Evolutionary conservation across 1,140 invertebrate species (phyloP), one percentile per base, ranked within the genome.

Genomic region (Bombus pyrosoma): DNA sequence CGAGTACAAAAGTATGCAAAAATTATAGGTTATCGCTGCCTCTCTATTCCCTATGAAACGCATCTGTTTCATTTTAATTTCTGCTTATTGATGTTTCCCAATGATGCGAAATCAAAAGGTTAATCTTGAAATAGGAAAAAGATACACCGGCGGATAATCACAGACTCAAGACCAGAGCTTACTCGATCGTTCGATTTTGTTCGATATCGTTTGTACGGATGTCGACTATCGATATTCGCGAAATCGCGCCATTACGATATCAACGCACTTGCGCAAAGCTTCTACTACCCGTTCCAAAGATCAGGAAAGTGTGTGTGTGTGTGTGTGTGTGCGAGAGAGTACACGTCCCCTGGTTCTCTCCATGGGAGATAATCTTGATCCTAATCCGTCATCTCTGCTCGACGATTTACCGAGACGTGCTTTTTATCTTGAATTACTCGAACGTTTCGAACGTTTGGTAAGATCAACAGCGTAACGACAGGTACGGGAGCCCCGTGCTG

Each of bases 241-340:
- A 78, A 86, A 72, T 69, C 73, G 81, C 75, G 71, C 64, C 71
- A 82, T 89, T 83, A 69, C 69, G 74, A 90, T 87, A 87, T 87
- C 82, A 72, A 82, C 89, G 87, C 86, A 91, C 90, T 91, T 91
- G 90, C 90, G 90, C 90, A 91, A 91, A 89, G 71, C 75, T 83
- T 32, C 43, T 47, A 37, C 64, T 39, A 32, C 64, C 79, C 79
- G 83, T 59, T 90, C 82, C 81, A 90, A 91, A 90, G 83, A 87
- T 91, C 90, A 91, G 87, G 81, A 74, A 90, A 79, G 82, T 83
- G 39, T 68, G 64, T 41, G 69, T 37, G 59, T 41, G 69, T 37
- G 59, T n/a, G 82, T 83, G 39, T 68, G 64, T 41, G 69, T 37
- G 59, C 43, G 59, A 82, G 28, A 41, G 37, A 34, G 53, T 75